phyloP scores from a whole-genome alignment of 2,888 invertebrate species.

The Chromoteleia sp. region DNA sequence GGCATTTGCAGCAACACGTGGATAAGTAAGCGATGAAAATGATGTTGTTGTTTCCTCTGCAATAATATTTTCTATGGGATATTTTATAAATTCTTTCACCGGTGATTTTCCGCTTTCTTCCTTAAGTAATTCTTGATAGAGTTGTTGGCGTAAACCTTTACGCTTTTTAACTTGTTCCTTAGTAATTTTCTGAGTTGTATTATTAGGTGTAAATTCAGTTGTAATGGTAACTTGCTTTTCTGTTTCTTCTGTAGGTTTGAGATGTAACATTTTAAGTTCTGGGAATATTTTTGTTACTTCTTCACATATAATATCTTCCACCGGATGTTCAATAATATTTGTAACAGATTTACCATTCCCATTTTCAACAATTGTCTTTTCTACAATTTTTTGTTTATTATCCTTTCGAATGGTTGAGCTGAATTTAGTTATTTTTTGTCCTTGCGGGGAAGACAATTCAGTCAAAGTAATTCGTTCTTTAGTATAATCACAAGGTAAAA shows the following conservation, averaged over 20 bases:
- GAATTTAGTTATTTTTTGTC: neutral
- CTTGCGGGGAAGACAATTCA: neutral
- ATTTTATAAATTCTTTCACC: slow-evolving; percentile 1
- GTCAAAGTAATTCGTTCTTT: slow-evolving; percentile 4
- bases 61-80: slow-evolving; percentile 20
- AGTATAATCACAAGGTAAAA: slow-evolving; percentile 3
- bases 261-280: neutral
- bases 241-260: slow-evolving; percentile 14
- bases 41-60: slow-evolving; percentile 7
- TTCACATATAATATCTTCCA: slow-evolving; percentile 22
- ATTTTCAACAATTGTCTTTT: neutral
- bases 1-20: neutral
- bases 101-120: slow-evolving; percentile 14
- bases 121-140: neutral
- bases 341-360: neutral
- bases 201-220: neutral
- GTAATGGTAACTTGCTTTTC: slow-evolving; percentile 8
- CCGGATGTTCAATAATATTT: neutral
- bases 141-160: slow-evolving; percentile 18
- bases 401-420: neutral
- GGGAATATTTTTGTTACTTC: slow-evolving; percentile 11
- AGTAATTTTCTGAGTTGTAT: slow-evolving; percentile 6
- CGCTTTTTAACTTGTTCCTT: neutral
- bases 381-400: slow-evolving; percentile 31
- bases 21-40: neutral